Evolutionary conservation across 2,888 invertebrate genomes (phyloP).

Genomic region (Drosophila helvetica): DNA sequence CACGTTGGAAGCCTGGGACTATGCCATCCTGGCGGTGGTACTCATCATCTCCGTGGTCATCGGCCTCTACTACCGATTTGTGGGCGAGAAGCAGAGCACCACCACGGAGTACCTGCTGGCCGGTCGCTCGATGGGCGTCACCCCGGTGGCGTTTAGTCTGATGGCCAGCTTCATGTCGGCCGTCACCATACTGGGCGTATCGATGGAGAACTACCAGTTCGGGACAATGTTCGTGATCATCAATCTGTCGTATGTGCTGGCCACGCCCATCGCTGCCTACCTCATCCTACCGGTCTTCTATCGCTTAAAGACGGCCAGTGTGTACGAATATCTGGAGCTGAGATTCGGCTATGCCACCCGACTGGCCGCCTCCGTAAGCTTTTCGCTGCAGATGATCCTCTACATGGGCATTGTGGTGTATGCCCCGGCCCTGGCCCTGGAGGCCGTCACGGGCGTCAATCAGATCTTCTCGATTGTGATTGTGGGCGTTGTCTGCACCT

Average conservation of each 20-base stretch:
- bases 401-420: constrained; percentile 96
- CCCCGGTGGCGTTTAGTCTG: constrained; percentile 93
- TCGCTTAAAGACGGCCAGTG: constrained; percentile 92
- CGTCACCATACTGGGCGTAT: constrained; percentile 94
- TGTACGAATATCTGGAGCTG: constrained; percentile 95
- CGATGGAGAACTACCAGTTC: constrained; percentile 93
- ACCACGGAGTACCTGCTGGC: constrained; percentile 94
- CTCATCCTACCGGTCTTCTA: constrained; percentile 94
- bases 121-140: constrained; percentile 90
- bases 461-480: constrained; percentile 89
- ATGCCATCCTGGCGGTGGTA: constrained; percentile 89
- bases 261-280: constrained; percentile 91
- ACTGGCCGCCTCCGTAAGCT: constrained; percentile 91
- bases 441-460: constrained; percentile 92
- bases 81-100: constrained; percentile 93
- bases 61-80: constrained; percentile 93
- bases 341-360: constrained; percentile 92
- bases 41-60: constrained; percentile 90
- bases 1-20: constrained; percentile 89
- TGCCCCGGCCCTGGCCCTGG: constrained; percentile 95
- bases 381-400: constrained; percentile 94
- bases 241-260: constrained; percentile 90
- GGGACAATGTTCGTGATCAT: constrained; percentile 92
- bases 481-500: constrained; percentile 89
- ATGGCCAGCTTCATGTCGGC: constrained; percentile 98